Evolutionary conservation across 2,797 vertebrate species (phyloP).

Genomic region (Girardinus metallicus): DNA sequence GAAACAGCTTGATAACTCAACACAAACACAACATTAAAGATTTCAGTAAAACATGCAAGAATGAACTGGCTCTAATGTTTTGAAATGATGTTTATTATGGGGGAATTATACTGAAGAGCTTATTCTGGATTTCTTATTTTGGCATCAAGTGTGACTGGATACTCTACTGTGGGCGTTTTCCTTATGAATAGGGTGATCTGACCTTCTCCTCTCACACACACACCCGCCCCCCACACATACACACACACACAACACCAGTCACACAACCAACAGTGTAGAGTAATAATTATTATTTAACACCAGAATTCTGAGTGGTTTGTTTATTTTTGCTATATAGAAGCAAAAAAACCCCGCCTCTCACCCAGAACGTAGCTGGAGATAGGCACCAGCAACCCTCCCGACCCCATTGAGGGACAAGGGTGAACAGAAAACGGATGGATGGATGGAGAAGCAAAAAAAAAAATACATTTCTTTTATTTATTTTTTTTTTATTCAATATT

Average conservation of each 20-base stretch:
- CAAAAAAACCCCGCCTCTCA: too few species aligned
- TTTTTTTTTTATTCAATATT: not conserved
- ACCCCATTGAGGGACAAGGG: too few species aligned
- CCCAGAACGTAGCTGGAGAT: too few species aligned
- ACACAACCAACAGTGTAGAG: constrained; percentile 17
- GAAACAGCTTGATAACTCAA: not conserved
- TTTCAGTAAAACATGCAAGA: not conserved
- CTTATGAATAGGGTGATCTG: constrained; percentile 52
- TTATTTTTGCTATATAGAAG: constrained; percentile 15
- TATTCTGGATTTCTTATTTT: not conserved
- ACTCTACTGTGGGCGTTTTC: constrained; percentile 11
- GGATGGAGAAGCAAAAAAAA: not conserved
- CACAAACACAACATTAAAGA: not conserved
- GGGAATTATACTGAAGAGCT: not conserved
- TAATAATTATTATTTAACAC: constrained; percentile 50
- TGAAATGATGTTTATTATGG: not conserved
- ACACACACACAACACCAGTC: constrained; percentile 16
- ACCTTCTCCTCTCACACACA: constrained; percentile 28
- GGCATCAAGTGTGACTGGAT: not conserved
- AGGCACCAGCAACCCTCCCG: too few species aligned
- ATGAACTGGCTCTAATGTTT: not conserved
- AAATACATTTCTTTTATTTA: too few species aligned
- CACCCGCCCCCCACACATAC: constrained; percentile 7
- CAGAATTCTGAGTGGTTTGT: not conserved
- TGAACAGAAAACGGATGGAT: too few species aligned